Base-by-base conservation (phyloP, 2,888 invertebrate genomes). In the Cataglyphis livida region DNA sequence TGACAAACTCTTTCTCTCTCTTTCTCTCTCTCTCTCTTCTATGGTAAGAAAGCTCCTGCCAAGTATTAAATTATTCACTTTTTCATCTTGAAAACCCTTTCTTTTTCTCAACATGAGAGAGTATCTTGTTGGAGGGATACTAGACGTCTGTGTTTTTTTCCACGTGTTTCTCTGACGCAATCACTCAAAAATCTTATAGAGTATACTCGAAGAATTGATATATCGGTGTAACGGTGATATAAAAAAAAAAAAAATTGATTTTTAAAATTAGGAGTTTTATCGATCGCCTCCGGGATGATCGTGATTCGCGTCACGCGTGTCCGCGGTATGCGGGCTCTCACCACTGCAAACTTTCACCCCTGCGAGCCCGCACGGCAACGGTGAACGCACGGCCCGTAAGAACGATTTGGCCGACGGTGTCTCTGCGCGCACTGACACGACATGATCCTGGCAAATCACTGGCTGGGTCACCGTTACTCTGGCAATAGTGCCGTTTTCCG, bases 381-480 rank as follows among this genome's bases (percentile, higher is more conserved):
- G n/a, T 32, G 15, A 57, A 59, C 32, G 44, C 59, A 59, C 59
- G 59, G 25, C 21, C 78, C 54, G 65, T 38, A 84, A 61, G 75
- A 70, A 68, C 76, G 59, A 88, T 81, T 71, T 51, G 68, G 81
- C 54, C 89, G 86, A 83, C 70, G 88, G 59, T 89, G 85, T n/a
- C 51, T 59, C 85, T 87, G 75, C 86, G 88, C 87, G 84, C 81
- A 89, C 89, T 90, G 89, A 83, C 81, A 74, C 81, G 84, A 83
- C 81, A 81, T 76, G 74, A 62, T 57, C 64, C 71, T 65, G 62
- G 75, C 85, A 85, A 84, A 76, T 82, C 85, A 74, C 84, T 81
- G 84, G 78, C 88, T 35, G 84, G 87, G 82, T 87, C 85, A 81
- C 85, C 85, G 90, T 85, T 87, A 87, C 88, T 87, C 86, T 82